Percentiles rank a stretch among this genome's conserved stretches.
Evolutionary conservation across 2,888 invertebrate species (phyloP).

Genomic region (Chrysomela aeneicollis): DNA sequence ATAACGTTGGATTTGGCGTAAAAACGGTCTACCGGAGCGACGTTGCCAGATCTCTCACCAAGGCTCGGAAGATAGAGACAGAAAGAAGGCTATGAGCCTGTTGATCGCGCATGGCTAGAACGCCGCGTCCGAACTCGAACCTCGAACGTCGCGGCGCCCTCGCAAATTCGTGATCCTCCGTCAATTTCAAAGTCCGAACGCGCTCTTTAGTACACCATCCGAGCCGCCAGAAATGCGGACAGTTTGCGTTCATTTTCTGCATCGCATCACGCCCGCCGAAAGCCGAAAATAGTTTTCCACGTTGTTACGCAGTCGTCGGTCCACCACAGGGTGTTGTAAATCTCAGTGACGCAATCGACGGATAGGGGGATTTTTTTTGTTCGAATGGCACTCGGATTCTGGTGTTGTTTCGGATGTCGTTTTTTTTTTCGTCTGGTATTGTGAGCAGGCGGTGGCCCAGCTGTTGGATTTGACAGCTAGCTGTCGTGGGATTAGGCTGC

Average conservation of each 20-base stretch:
- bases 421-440: conserved; percentile 17
- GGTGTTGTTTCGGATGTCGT: conserved; percentile 6
- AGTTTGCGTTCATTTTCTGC: conserved; percentile 16
- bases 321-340: background rate
- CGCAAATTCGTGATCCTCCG: too few species aligned
- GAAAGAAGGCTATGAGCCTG: too few species aligned
- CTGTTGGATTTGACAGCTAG: background rate
- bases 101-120: too few species aligned
- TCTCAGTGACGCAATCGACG: background rate
- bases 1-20: too few species aligned
- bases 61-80: too few species aligned
- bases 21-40: too few species aligned
- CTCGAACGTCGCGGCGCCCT: background rate
- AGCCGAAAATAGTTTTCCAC: conserved; percentile 25
- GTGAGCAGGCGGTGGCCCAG: background rate
- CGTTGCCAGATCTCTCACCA: too few species aligned
- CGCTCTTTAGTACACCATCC: conserved; percentile 32
- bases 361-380: conserved; percentile 16
- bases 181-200: conserved; percentile 18
- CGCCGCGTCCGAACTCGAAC: too few species aligned
- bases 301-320: conserved; percentile 12
- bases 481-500: background rate
- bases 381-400: background rate
- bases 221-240: conserved; percentile 28
- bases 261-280: too few species aligned